Conservation (phyloP, 64 coral and sea anemone genomes). For the Porites lutea region DNA sequence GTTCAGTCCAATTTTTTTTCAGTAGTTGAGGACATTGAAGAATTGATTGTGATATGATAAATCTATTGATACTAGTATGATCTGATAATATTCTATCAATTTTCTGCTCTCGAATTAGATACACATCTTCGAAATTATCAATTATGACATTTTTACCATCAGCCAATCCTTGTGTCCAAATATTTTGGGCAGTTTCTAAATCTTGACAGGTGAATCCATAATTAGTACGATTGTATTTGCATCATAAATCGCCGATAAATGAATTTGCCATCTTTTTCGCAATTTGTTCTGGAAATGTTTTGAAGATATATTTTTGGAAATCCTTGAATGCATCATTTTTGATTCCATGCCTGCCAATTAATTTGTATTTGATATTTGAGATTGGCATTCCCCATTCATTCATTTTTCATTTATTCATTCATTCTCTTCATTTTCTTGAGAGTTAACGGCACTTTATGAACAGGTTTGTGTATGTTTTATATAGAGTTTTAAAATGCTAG, state of each 20-base stretch:
- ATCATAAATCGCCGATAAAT: neutral
- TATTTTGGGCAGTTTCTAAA: conserved; percentile 5
- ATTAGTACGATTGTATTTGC: conserved; percentile 26
- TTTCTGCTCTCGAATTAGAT: neutral
- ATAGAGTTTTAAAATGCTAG: too few relatives aligned
- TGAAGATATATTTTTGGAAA: too few relatives aligned
- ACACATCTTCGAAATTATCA: neutral
- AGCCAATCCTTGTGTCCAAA: conserved; percentile 4
- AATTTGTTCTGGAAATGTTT: neutral
- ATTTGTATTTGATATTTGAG: too few relatives aligned
- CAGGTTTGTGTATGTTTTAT: too few relatives aligned
- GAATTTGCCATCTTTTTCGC: neutral
- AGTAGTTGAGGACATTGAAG: neutral
- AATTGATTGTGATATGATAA: conserved; percentile 25
- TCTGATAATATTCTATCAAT: neutral
- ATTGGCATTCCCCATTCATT: too few relatives aligned
- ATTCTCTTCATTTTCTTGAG: too few relatives aligned
- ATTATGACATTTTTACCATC: conserved; percentile 31
- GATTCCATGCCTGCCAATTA: too few relatives aligned
- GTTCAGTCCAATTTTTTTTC: neutral
- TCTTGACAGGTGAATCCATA: conserved; percentile 23
- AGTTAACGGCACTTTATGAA: too few relatives aligned
- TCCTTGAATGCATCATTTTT: too few relatives aligned
- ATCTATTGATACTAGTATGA: conserved; percentile 14
- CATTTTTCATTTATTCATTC: too few relatives aligned